These are phyloP conservation scores for Dinothrombium tinctorium DNA, from an alignment of 1,140 invertebrate genomes.

Conservation along the genomic window DNA sequence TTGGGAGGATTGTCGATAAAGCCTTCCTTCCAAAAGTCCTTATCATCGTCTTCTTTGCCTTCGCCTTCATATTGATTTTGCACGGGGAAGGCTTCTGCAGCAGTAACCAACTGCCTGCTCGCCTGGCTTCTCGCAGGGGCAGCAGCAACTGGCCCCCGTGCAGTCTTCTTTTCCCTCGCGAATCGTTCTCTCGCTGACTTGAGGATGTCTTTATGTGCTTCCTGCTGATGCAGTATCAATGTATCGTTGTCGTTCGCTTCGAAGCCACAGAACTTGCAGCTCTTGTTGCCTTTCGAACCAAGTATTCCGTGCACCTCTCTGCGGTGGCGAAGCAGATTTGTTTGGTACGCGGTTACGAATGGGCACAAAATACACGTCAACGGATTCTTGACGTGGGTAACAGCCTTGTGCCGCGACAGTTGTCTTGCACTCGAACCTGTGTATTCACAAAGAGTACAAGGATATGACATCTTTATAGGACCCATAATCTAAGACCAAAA, in stretches of 20 bases:
- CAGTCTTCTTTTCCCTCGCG: slow-evolving; percentile 5
- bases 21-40: background rate
- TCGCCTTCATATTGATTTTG: no score
- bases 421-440: slow-evolving; percentile 12
- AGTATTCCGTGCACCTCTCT: slow-evolving; percentile 8
- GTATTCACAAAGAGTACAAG: slow-evolving; percentile 13
- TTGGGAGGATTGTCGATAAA: background rate
- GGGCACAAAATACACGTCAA: slow-evolving; percentile 15
- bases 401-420: slow-evolving; percentile 14
- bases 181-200: slow-evolving; percentile 8
- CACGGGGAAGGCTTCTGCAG: no score
- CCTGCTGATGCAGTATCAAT: slow-evolving; percentile 7
- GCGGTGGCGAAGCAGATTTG: slow-evolving; percentile 8
- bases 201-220: slow-evolving; percentile 9
- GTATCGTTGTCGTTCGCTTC: slow-evolving; percentile 9
- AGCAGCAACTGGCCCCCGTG: background rate
- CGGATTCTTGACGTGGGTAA: slow-evolving; percentile 13
- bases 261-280: slow-evolving; percentile 11
- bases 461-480: slow-evolving; percentile 6
- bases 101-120: no score
- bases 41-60: no score
- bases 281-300: slow-evolving; percentile 11
- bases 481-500: no score
- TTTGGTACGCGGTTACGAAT: slow-evolving; percentile 13
- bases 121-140: no score